phyloP scores from a whole-genome alignment of 2,113 vertebrate species.

The Tringa solitaria region DNA sequence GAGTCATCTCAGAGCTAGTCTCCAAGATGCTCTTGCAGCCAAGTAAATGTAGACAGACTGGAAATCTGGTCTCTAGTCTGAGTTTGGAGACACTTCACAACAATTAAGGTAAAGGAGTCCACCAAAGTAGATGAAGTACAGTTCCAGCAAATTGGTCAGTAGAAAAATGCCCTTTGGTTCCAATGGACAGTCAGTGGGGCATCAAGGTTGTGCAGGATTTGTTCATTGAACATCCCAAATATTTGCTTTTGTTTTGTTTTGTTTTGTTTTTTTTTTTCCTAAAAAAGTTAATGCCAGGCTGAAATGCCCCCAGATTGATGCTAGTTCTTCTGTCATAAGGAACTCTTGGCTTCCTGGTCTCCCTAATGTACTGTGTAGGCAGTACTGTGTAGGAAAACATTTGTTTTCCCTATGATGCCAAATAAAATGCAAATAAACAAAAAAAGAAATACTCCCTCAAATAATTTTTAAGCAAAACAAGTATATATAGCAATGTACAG shows the following conservation, averaged over 20 bases:
- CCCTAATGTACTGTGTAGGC: neutral
- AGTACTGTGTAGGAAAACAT: fast-evolving
- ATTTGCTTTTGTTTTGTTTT: neutral
- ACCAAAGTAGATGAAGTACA: neutral
- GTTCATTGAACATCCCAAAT: neutral
- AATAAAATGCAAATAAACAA: neutral
- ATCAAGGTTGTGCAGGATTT: neutral
- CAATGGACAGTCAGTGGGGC: neutral
- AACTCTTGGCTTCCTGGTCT: neutral
- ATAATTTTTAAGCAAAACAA: neutral
- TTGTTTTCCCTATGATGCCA: neutral
- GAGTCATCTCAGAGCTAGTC: neutral
- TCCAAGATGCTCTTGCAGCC: neutral
- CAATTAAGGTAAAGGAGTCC: neutral
- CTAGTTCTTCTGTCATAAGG: neutral
- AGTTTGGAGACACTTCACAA: neutral
- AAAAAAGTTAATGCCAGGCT: neutral
- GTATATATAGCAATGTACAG: neutral
- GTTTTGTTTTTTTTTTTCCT: too few relatives aligned
- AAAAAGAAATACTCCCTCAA: neutral
- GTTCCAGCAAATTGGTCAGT: neutral
- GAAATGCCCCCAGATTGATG: neutral
- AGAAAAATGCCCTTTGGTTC: neutral
- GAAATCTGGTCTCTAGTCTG: neutral
- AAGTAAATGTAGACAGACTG: neutral